Conservation (phyloP, 2,113 vertebrate species). For the Protomyctophum bolini region DNA sequence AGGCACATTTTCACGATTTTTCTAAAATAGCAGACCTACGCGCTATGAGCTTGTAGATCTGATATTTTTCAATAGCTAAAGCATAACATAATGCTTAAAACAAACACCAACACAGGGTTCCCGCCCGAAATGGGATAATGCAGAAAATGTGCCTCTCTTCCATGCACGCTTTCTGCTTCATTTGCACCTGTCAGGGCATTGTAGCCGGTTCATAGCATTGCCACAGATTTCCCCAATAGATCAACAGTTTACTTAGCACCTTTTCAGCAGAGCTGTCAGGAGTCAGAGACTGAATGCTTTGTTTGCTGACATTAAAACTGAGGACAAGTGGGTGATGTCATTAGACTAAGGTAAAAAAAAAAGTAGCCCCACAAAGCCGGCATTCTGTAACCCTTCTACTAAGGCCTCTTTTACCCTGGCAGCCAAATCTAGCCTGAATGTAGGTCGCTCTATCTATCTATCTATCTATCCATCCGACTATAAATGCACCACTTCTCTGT, state of each 20-base stretch:
- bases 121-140: no score
- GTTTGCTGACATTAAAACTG: background rate
- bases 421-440: no score
- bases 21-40: no score
- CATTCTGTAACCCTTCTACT: conserved; percentile 6
- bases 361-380: background rate
- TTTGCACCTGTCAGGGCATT: conserved; percentile 53
- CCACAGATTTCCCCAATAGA: conserved; percentile 31
- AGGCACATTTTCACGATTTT: no score
- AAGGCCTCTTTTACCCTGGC: background rate
- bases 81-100: no score
- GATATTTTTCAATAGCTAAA: no score
- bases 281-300: conserved; percentile 1
- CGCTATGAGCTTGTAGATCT: no score
- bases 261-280: conserved; percentile 3
- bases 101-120: no score
- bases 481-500: no score
- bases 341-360: conserved; percentile 28
- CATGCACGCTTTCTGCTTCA: conserved; percentile 46
- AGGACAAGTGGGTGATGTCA: conserved; percentile 23
- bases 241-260: conserved; percentile 32
- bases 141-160: conserved; percentile 25
- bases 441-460: no score
- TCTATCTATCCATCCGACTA: no score
- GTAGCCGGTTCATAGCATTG: conserved; percentile 21